These are phyloP conservation scores for Drosophila nigritarsus DNA, from an alignment of 2,888 invertebrate genomes.

Conservation along the genomic window DNA sequence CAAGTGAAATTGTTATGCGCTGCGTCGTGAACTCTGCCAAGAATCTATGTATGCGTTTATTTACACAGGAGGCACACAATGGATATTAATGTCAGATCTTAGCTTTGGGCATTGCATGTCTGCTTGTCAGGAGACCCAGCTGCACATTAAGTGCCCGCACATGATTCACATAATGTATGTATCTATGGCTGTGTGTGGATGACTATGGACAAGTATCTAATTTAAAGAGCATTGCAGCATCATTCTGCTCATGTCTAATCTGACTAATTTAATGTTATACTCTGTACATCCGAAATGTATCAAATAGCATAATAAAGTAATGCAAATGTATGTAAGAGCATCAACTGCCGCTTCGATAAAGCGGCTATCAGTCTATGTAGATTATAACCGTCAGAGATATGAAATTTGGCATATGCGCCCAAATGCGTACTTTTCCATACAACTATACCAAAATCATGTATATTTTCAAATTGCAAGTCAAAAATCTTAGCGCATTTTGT, in stretches of 20 bases:
- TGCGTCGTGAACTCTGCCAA: conserved; percentile 44
- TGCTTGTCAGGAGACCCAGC: conserved; percentile 13
- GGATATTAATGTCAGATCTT: conserved; percentile 41
- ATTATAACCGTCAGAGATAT: conserved; percentile 1
- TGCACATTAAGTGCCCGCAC: conserved; percentile 22
- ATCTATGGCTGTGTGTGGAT: no score
- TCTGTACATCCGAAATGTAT: conserved; percentile 15
- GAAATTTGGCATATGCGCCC: not conserved
- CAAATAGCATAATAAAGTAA: conserved; percentile 34
- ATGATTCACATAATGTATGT: not conserved
- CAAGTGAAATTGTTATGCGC: conserved; percentile 49
- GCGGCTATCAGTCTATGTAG: not conserved
- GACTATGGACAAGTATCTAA: conserved; percentile 6
- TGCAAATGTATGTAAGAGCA: conserved; percentile 47
- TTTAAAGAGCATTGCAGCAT: conserved; percentile 25
- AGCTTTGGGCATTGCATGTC: conserved; percentile 31
- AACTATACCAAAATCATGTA: not conserved
- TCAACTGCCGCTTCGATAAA: conserved; percentile 23
- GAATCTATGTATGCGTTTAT: conserved; percentile 9
- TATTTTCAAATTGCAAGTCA: not conserved
- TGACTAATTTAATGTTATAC: conserved; percentile 18
- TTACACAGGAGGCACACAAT: conserved; percentile 29
- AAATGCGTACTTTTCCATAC: not conserved
- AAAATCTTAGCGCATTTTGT: not conserved
- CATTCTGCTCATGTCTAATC: conserved; percentile 9